Evolutionary conservation across 2,113 vertebrate species (phyloP).

Genomic region (Malurus cyaneus): DNA sequence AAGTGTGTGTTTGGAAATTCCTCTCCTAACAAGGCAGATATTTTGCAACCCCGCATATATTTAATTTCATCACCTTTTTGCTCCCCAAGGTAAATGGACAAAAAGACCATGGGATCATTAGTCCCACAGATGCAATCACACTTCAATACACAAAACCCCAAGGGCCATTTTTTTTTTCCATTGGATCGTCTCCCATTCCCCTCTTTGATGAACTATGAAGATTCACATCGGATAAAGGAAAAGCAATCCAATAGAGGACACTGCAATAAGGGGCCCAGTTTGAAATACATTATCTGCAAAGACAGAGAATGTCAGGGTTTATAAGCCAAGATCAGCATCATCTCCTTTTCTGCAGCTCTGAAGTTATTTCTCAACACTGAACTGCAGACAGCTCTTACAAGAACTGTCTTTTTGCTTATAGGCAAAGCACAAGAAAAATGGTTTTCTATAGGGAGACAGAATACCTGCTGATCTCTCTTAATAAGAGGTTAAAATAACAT

Average conservation of each 20-base stretch:
- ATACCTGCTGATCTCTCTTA: neutral
- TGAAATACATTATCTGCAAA: constrained; percentile 52
- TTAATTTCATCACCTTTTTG: neutral
- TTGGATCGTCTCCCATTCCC: neutral
- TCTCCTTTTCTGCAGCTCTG: constrained; percentile 29
- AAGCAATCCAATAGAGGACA: constrained; percentile 37
- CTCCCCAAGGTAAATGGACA: neutral
- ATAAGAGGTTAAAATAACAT: neutral
- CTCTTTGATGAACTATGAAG: constrained; percentile 38
- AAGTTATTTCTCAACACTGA: neutral
- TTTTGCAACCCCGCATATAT: neutral
- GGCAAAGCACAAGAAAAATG: neutral
- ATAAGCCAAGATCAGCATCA: constrained; percentile 36
- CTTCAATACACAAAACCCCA: constrained; percentile 17
- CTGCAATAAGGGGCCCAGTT: neutral
- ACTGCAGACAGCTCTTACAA: neutral
- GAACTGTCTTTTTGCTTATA: constrained; percentile 10
- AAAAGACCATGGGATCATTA: neutral
- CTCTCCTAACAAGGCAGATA: neutral
- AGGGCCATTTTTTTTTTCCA: neutral
- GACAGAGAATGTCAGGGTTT: constrained; percentile 45
- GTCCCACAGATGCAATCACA: neutral
- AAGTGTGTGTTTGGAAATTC: neutral
- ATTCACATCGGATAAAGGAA: constrained; percentile 50
- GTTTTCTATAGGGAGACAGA: neutral